Conservation (phyloP, 2,797 vertebrate species). For the Brachyrhaphis roseni region DNA sequence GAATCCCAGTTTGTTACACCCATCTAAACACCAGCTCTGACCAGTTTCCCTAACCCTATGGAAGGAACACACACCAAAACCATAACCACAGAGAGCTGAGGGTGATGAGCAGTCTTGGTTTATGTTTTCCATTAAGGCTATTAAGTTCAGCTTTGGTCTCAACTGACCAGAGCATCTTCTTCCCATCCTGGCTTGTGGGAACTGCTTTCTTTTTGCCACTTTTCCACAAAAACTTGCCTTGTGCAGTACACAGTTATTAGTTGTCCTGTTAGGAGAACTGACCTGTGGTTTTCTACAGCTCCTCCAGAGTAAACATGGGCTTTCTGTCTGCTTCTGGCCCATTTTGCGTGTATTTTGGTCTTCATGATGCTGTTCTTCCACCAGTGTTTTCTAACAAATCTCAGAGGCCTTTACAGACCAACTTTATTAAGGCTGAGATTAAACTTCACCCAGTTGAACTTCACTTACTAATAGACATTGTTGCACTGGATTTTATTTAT, state of each 20-base stretch:
- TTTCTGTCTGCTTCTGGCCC: background rate
- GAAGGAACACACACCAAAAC: background rate
- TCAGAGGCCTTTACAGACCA: background rate
- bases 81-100: background rate
- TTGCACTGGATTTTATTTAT: background rate
- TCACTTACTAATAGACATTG: background rate
- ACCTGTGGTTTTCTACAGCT: background rate
- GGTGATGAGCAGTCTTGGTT: background rate
- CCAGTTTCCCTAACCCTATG: background rate
- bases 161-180: background rate
- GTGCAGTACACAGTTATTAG: background rate
- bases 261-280: background rate
- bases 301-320: background rate
- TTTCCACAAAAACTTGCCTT: background rate
- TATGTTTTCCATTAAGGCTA: background rate
- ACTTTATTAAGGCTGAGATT: background rate
- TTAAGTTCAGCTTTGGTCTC: background rate
- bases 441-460: background rate
- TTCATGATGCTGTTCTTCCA: background rate
- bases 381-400: background rate
- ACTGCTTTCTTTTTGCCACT: background rate
- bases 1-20: background rate
- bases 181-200: background rate
- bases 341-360: background rate
- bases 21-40: background rate